These are phyloP conservation scores for Dicroscelio sp. DNA, from an alignment of 2,888 invertebrate species.

Conservation along the genomic window DNA sequence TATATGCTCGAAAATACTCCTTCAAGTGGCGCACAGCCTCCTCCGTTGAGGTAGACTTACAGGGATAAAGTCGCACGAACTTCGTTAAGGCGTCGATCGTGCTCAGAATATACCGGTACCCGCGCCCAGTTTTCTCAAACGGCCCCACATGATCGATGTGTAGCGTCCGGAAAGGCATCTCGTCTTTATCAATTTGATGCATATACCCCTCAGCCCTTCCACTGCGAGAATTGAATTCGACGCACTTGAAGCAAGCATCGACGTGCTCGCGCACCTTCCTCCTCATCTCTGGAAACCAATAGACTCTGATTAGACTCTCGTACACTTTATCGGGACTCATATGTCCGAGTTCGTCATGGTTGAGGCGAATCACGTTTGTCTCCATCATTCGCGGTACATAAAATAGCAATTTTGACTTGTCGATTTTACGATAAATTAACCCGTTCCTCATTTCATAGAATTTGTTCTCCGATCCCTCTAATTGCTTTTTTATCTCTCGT, in stretches of 20 bases:
- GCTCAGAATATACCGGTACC: slow-evolving; percentile 1
- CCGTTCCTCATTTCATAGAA: slow-evolving; percentile 79
- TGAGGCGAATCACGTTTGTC: slow-evolving; percentile 45
- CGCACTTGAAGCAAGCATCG: not conserved
- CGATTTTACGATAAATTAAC: slow-evolving; percentile 76
- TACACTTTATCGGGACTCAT: not conserved
- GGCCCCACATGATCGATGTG: slow-evolving; percentile 28
- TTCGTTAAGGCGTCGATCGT: slow-evolving; percentile 84
- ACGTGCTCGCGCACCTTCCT: not conserved
- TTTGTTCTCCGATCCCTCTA: slow-evolving; percentile 72
- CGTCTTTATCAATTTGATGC: slow-evolving; percentile 10
- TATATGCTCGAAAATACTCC: not conserved
- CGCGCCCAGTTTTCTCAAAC: not conserved
- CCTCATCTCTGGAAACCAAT: slow-evolving; percentile 37
- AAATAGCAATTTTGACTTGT: slow-evolving; percentile 36
- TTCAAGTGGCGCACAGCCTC: slow-evolving; percentile 34
- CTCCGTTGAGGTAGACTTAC: slow-evolving; percentile 38
- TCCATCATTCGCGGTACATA: slow-evolving; percentile 28
- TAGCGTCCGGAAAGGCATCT: slow-evolving; percentile 10
- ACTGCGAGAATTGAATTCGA: not conserved
- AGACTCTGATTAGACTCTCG: slow-evolving; percentile 35
- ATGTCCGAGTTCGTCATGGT: slow-evolving; percentile 75
- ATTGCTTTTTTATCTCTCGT: slow-evolving; percentile 56
- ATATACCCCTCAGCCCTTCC: slow-evolving; percentile 13
- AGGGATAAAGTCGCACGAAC: not conserved